A percentile compares a stretch with the other conserved stretches of the same genome.
These are phyloP conservation scores for Drosophila nannoptera DNA, from an alignment of 1,140 invertebrate genomes.

Conservation along the genomic window DNA sequence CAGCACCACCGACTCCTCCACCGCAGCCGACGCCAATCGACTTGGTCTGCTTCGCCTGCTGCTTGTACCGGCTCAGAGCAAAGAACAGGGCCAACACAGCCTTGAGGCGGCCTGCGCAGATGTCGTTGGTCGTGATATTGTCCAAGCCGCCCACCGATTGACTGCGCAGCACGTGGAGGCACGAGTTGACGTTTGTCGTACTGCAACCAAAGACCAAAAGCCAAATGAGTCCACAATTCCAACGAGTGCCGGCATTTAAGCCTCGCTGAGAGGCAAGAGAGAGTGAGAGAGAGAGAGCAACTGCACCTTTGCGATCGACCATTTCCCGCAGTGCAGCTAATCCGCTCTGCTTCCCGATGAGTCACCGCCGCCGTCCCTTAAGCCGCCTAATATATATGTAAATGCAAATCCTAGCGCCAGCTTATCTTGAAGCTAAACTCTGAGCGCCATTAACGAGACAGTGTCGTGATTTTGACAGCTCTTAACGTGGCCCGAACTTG, in stretches of 20 bases:
- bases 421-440: constrained; percentile 46
- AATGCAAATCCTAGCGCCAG: constrained; percentile 49
- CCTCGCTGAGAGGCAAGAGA: neutral
- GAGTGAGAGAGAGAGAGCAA: neutral
- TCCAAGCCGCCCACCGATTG: constrained; percentile 93
- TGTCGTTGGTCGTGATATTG: constrained; percentile 91
- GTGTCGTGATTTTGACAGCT: constrained; percentile 66
- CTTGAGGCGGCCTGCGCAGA: constrained; percentile 93
- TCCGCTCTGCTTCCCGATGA: constrained; percentile 23
- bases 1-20: constrained; percentile 30
- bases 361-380: constrained; percentile 20
- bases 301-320: neutral
- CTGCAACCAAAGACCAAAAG: constrained; percentile 82
- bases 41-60: constrained; percentile 92
- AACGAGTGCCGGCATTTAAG: constrained; percentile 15
- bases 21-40: constrained; percentile 60
- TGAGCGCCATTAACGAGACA: constrained; percentile 51
- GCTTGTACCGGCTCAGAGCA: constrained; percentile 94
- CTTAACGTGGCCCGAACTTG: constrained; percentile 40
- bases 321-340: neutral
- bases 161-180: constrained; percentile 88
- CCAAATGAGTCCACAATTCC: constrained; percentile 20
- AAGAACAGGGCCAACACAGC: constrained; percentile 96
- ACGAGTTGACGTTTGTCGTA: constrained; percentile 94
- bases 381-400: constrained; percentile 62